phyloP scores from a whole-genome alignment of 2,888 invertebrate genomes.

The Campaea margaritaria region DNA sequence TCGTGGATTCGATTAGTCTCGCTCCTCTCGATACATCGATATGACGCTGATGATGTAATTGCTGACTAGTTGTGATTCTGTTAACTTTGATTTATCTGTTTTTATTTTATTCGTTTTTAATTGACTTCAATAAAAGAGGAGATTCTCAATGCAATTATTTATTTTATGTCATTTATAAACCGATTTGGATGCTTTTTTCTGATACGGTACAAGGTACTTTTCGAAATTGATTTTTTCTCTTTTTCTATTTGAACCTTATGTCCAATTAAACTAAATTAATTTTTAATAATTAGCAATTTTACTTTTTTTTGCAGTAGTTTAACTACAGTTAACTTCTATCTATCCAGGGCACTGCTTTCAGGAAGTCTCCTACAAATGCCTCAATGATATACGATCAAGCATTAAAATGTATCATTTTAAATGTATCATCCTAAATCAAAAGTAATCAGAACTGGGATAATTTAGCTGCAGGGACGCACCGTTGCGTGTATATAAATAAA shows the following conservation, averaged over 20 bases:
- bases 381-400: background rate
- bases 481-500: slow-evolving; percentile 29
- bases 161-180: no score
- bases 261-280: no score
- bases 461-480: slow-evolving; percentile 17
- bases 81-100: slow-evolving; percentile 7
- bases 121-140: no score
- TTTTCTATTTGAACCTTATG: no score
- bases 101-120: no score
- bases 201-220: no score
- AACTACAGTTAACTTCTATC: background rate
- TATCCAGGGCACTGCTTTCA: background rate
- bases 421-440: slow-evolving; percentile 18
- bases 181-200: no score
- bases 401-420: slow-evolving; percentile 15
- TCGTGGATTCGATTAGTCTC: slow-evolving; percentile 69
- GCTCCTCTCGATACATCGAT: slow-evolving; percentile 63
- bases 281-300: no score
- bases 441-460: slow-evolving; percentile 17
- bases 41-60: slow-evolving; percentile 72
- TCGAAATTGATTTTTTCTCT: no score
- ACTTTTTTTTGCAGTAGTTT: no score
- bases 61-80: slow-evolving; percentile 46
- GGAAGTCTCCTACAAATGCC: background rate
- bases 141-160: no score